Evolutionary conservation across 1,140 invertebrate species (phyloP), one percentile per base, ranked within the genome.

Genomic region (Brevipalpus yothersi): DNA sequence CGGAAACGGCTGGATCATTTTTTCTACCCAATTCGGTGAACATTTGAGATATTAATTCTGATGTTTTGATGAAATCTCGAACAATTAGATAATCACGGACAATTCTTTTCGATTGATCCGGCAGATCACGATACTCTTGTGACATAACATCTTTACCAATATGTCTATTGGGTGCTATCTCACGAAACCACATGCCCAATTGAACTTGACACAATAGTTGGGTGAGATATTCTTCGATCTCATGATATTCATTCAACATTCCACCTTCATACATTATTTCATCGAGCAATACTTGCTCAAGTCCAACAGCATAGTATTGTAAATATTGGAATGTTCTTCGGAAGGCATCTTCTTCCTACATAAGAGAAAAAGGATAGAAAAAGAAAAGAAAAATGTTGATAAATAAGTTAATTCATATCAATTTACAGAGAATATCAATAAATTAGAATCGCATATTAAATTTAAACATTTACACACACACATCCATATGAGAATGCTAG

Each of bases 221-320:
- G 66, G 73, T 75, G 13, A 82, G 70, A 56, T 77, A 71, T 66
- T 70, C 72, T 65, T 80, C 76, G 41, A 75, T 72, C 15, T 75
- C 71, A 41, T 72, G 71, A 68, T 81, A 82, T 47, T 76, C 65
- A 9, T 72, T 68, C 56, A 70, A 65, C 68, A 78, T 80, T 17
- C 69, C 63, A 5, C 69, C 71, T 10, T 67, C 65, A 60, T 76
- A 65, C 21, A 77, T 69, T 8, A 76, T 70, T 60, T 80, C 77
- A 62, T 82, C 80, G 67, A 75, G 72, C n/a, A 77, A 73, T 12
- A 81, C 73, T 67, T 81, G 79, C 61, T 82, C 80, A 49, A 82
- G 63, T 31, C 76, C 80, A 0, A 81, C 79, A 1, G 79, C 79
- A 62, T 77, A 76, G 66, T 70, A 77, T 66, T 82, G 80, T 66